Evolutionary conservation across 2,113 vertebrate genomes (phyloP).

Genomic region (Turnix velox): DNA sequence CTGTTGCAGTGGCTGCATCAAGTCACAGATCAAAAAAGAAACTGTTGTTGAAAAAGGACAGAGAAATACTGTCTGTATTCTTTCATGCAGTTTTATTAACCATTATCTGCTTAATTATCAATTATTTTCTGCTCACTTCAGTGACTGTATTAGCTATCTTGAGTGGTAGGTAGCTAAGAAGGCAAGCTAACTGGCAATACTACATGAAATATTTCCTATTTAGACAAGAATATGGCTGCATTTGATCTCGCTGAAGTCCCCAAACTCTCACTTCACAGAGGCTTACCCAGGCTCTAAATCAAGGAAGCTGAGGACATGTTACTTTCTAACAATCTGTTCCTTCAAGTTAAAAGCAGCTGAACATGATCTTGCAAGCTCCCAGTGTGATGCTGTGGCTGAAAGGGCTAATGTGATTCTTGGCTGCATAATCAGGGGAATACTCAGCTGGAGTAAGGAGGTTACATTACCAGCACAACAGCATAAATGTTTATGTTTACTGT

Average conservation of each 20-base stretch:
- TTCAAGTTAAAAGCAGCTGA: slow-evolving; percentile 37
- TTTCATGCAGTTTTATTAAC: background rate
- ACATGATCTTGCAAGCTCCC: slow-evolving; percentile 9
- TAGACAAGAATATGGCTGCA: background rate
- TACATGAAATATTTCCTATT: slow-evolving; percentile 1
- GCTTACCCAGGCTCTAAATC: slow-evolving; percentile 26
- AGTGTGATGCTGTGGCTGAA: slow-evolving; percentile 31
- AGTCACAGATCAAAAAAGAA: background rate
- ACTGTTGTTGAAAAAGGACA: background rate
- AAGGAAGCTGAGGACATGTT: background rate
- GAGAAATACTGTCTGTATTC: background rate
- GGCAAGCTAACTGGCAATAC: background rate
- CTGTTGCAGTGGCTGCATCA: background rate
- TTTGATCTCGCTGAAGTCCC: slow-evolving; percentile 9
- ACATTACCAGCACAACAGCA: slow-evolving; percentile 10
- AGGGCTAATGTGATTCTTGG: slow-evolving; percentile 40
- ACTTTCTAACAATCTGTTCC: slow-evolving; percentile 39
- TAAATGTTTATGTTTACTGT: slow-evolving; percentile 58
- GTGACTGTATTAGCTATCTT: background rate
- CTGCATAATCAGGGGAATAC: slow-evolving; percentile 38
- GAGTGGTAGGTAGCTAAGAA: background rate
- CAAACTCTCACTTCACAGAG: slow-evolving; percentile 5
- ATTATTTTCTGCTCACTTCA: background rate
- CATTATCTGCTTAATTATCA: background rate
- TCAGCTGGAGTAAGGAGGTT: slow-evolving; percentile 41